phyloP scores from a whole-genome alignment of 2,888 invertebrate genomes.

The Brachypalpus laphriformis region DNA sequence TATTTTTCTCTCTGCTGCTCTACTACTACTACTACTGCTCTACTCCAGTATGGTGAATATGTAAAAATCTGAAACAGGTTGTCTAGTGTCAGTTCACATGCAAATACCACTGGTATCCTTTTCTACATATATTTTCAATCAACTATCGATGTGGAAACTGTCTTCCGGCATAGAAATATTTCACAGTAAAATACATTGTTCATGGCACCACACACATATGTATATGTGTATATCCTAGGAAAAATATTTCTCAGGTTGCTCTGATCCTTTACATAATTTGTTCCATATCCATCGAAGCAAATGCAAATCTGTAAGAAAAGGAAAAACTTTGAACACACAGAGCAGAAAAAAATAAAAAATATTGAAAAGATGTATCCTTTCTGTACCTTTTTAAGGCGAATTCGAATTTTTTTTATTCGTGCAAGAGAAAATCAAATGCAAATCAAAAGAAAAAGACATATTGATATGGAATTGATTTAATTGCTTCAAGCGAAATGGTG shows the following conservation, averaged over 20 bases:
- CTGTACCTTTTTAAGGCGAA: slow-evolving; percentile 8
- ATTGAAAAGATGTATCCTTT: not conserved
- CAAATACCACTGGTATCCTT: slow-evolving; percentile 30
- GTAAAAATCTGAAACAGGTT: slow-evolving; percentile 50
- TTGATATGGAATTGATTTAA: slow-evolving; percentile 71
- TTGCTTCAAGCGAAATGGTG: slow-evolving; percentile 56
- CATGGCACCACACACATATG: slow-evolving; percentile 8
- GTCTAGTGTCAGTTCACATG: slow-evolving; percentile 25
- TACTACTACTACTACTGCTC: no score
- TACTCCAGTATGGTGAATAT: slow-evolving; percentile 9
- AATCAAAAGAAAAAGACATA: slow-evolving; percentile 68
- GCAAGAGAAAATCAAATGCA: slow-evolving; percentile 62
- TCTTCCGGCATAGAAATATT: slow-evolving; percentile 65
- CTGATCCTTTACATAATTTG: slow-evolving; percentile 60
- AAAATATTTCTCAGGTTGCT: slow-evolving; percentile 59
- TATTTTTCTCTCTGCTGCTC: not conserved
- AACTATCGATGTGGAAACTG: slow-evolving; percentile 66
- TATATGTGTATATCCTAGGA: not conserved
- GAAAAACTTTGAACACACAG: not conserved
- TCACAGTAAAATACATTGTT: slow-evolving; percentile 52
- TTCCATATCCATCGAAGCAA: slow-evolving; percentile 52
- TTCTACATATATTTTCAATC: slow-evolving; percentile 60
- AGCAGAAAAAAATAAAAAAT: not conserved
- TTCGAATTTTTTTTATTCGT: slow-evolving; percentile 2
- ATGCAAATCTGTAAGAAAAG: slow-evolving; percentile 57